Percentiles rank a stretch among this genome's conserved stretches.
Conservation (phyloP, 2,797 vertebrate genomes). For the Darevskia mixta region DNA sequence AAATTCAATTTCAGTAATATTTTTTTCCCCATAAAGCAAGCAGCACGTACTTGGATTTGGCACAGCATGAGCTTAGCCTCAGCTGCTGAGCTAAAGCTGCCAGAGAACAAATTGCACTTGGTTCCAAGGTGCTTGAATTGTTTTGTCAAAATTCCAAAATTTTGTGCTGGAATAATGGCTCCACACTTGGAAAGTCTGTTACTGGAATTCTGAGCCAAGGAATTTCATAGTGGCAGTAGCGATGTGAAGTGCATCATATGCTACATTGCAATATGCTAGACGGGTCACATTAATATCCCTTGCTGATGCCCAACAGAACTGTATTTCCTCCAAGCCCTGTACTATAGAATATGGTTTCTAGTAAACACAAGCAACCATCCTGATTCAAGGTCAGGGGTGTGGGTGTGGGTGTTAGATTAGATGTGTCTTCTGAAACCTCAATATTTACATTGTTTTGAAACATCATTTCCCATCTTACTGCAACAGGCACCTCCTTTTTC, state of each 20-base stretch:
- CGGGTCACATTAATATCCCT: neutral
- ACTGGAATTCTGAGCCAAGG: slow-evolving; percentile 43
- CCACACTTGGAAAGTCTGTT: slow-evolving; percentile 52
- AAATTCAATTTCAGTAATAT: slow-evolving; percentile 56
- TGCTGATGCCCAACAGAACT: neutral
- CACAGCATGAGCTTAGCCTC: slow-evolving; percentile 70
- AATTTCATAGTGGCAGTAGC: neutral
- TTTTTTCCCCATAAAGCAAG: slow-evolving; percentile 51
- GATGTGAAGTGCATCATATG: slow-evolving; percentile 7
- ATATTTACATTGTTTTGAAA: slow-evolving; percentile 1
- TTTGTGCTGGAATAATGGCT: slow-evolving; percentile 34
- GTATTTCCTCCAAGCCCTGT: neutral
- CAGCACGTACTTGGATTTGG: slow-evolving; percentile 71
- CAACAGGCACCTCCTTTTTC: neutral
- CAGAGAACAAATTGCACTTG: slow-evolving; percentile 72
- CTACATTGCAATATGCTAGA: neutral
- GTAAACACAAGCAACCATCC: neutral
- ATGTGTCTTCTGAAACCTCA: neutral
- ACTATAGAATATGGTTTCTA: neutral
- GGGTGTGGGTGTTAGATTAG: too few relatives aligned
- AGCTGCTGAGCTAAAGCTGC: slow-evolving; percentile 73
- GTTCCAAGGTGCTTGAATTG: slow-evolving; percentile 64
- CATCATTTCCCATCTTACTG: slow-evolving; percentile 23
- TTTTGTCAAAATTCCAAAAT: slow-evolving; percentile 53
- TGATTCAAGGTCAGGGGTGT: neutral